Evolutionary conservation across 1,140 invertebrate species (phyloP), one percentile per base, ranked within the genome.

Genomic region (Eurosta solidaginis): DNA sequence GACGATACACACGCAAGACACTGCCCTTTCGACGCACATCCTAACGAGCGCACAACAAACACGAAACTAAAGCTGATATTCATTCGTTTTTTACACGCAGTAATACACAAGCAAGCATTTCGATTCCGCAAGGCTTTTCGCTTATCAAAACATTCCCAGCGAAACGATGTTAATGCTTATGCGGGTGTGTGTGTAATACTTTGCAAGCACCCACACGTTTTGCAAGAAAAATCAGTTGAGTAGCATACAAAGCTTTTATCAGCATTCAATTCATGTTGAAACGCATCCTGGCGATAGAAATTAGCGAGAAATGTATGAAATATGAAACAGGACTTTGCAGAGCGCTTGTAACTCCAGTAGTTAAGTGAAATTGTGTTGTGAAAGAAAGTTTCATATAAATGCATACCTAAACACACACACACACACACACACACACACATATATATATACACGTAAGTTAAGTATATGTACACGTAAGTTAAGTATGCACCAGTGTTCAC

Each of bases 31-130:
- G 78, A 75, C 81, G 82, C 83, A 86, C 85, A 86, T 86, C 85
- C 85, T 86, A 83, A 86, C 85, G 85, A 86, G 85, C 85, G 85
- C 85, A 86, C 85, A 82, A 83, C 83, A 86, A 86, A 86, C 83
- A 86, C 85, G 85, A 86, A 85, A 86, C 85, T 86, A 83, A 86
- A 83, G 77, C 59, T 40, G 59, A 10, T 20, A 68, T 68, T 68
- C 59, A 68, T 68, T 68, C 59, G 59, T 68, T 68, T 68, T 68
- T 68, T 68, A 68, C 59, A 68, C 33, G 17, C 33, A 68, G 59
- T n/a, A 68, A 68, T 68, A 68, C 59, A 68, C 22, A 68, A 33
- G 59, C 59, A n/a, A 68, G 12, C 59, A 68, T 22, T 10, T 22
- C 59, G 10, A 40, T 68, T 68, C 59, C 59, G 27, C 17, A 5